Base-by-base conservation (phyloP, 2,113 vertebrate genomes). In the Pangasianodon gigas region DNA sequence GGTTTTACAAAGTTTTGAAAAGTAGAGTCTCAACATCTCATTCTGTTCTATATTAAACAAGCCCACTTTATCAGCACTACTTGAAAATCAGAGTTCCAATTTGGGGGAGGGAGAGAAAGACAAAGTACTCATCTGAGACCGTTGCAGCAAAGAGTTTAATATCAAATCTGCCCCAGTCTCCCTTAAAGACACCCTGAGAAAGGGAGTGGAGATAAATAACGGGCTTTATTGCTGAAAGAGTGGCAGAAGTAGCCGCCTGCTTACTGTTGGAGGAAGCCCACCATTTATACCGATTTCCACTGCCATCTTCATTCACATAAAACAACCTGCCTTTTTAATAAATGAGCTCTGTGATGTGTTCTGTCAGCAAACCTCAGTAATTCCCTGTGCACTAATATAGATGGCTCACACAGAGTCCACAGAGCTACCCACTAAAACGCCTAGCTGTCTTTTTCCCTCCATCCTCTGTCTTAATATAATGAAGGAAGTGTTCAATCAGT, bases 121-220 rank as follows among this genome's bases (percentile, higher is more conserved):
- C 6, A 82, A 86, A 90, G 79, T 62, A 62, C 87, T 32, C 87
- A 71, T 79, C 56, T 2, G 87, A 92, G 91, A 89, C 48, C 18
- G 29, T 75, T 81, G 65, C 29, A 60, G 44, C 19, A 91, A 85
- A 90, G 65, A 69, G 91, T 94, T 93, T 95, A 94, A 96, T 96
- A 95, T 94, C 93, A 86, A 91, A 88, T 90, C 89, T 41, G 92
- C 93, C 95, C 94, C 95, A 3, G 89, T 86, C 86, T 95, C 94
- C 93, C 95, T 95, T 95, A 94, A 95, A 95, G 95, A 95, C 93
- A 92, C 93, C 92, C 48, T 44, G 87, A 94, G 90, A 93, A 87
- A 88, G 94, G 89, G 87, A 92, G 90, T 90, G 88, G 92, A 93
- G 95, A 96, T 95, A 96, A 96, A 96, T 96, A 95, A 94, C 93